Conservation (phyloP, 1,140 invertebrate species). For the Drosophila saltans region DNA sequence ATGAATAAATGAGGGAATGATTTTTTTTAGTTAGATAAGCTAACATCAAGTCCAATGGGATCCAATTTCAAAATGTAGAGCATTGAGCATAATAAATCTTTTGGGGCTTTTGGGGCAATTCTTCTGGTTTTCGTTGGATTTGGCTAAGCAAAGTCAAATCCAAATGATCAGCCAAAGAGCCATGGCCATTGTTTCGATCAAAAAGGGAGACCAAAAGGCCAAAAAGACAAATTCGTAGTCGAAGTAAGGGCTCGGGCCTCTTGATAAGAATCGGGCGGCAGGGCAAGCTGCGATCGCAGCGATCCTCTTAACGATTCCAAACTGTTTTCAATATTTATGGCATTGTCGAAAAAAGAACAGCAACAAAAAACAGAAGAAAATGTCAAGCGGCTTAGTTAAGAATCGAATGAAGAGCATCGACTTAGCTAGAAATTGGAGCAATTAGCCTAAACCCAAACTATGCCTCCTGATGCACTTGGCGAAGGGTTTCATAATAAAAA, state of each 20-base stretch:
- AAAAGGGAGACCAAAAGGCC: slow-evolving; percentile 50
- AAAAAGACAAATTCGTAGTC: slow-evolving; percentile 66
- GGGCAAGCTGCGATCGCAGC: slow-evolving; percentile 68
- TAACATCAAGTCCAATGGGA: slow-evolving; percentile 10
- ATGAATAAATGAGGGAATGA: neutral
- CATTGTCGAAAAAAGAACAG: slow-evolving; percentile 18
- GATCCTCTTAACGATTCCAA: slow-evolving; percentile 48
- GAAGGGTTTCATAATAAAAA: slow-evolving; percentile 15
- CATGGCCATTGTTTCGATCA: slow-evolving; percentile 54
- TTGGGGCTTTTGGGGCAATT: slow-evolving; percentile 25
- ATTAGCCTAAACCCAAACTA: slow-evolving; percentile 52
- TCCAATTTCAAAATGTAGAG: slow-evolving; percentile 40
- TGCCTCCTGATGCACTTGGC: neutral
- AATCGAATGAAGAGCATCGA: slow-evolving; percentile 26
- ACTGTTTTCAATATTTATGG: slow-evolving; percentile 65
- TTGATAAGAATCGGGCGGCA: slow-evolving; percentile 69
- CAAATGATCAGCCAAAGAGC: slow-evolving; percentile 50
- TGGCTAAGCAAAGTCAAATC: slow-evolving; percentile 60
- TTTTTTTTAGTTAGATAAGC: neutral
- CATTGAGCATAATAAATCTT: slow-evolving; percentile 67
- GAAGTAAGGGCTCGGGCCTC: slow-evolving; percentile 20
- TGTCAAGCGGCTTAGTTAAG: slow-evolving; percentile 29
- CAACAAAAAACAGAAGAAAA: slow-evolving; percentile 5
- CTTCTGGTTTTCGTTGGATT: slow-evolving; percentile 21
- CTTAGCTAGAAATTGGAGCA: slow-evolving; percentile 78